Conservation (phyloP, 2,888 invertebrate species). For the Agrypnus murinus region DNA sequence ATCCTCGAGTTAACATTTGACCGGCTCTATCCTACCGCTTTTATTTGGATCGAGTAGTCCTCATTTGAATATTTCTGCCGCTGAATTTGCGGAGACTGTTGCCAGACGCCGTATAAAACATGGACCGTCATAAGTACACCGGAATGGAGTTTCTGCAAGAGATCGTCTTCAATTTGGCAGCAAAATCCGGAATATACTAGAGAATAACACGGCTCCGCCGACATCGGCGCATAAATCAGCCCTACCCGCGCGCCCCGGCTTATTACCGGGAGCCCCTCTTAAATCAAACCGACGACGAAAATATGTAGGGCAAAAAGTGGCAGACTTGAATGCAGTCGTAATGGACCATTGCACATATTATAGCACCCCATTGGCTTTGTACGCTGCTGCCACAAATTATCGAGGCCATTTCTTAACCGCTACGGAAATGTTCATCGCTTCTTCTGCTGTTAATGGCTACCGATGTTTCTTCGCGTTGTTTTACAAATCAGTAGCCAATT, state of each 20-base stretch:
- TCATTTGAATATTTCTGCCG: slow-evolving; percentile 65
- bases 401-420: slow-evolving; percentile 55
- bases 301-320: slow-evolving; percentile 65
- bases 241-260: slow-evolving; percentile 43
- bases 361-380: slow-evolving; percentile 68
- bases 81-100: slow-evolving; percentile 65
- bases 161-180: slow-evolving; percentile 72
- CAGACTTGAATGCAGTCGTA: slow-evolving; percentile 64
- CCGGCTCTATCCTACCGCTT: slow-evolving; percentile 59
- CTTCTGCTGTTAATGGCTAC: slow-evolving; percentile 58
- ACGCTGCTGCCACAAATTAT: slow-evolving; percentile 60
- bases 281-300: slow-evolving; percentile 64
- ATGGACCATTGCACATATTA: slow-evolving; percentile 70
- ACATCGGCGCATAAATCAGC: slow-evolving; percentile 62
- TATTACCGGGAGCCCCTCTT: slow-evolving; percentile 58
- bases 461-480: slow-evolving; percentile 51
- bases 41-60: slow-evolving; percentile 55
- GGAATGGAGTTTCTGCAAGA: slow-evolving; percentile 70
- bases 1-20: slow-evolving; percentile 70
- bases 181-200: slow-evolving; percentile 60
- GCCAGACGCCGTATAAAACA: slow-evolving; percentile 69
- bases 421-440: slow-evolving; percentile 57
- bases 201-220: slow-evolving; percentile 58
- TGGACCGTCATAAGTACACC: slow-evolving; percentile 69
- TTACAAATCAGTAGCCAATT: slow-evolving; percentile 51